Evolutionary conservation across 2,113 vertebrate genomes (phyloP).

Genomic region (Monarcha castaneiventris): DNA sequence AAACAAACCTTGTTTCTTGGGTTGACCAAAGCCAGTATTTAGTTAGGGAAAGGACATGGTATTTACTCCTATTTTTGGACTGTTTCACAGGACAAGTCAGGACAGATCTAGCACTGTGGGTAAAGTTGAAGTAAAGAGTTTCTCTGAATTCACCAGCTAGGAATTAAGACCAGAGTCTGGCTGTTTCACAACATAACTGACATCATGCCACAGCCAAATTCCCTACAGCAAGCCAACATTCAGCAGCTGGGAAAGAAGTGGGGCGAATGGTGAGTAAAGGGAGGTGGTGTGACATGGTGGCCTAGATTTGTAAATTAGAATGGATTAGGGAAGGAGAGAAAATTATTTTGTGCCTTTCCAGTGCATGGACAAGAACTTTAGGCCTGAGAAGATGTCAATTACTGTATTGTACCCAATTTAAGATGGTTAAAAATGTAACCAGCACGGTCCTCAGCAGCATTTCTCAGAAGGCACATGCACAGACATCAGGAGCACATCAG

Average conservation of each 20-base stretch:
- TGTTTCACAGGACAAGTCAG: background rate
- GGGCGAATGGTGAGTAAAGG: background rate
- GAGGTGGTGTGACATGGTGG: background rate
- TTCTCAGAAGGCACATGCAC: background rate
- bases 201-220: background rate
- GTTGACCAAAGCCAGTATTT: background rate
- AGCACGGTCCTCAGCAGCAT: background rate
- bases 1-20: background rate
- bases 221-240: background rate
- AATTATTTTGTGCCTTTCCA: background rate
- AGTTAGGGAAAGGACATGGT: background rate
- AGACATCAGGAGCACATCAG: background rate
- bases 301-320: background rate
- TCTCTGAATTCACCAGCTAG: background rate
- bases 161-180: background rate
- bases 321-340: background rate
- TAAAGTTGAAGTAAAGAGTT: constrained; percentile 24
- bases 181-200: constrained; percentile 12
- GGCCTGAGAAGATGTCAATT: background rate
- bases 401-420: background rate
- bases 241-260: background rate
- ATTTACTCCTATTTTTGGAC: background rate
- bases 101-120: background rate
- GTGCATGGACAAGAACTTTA: background rate
- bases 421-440: background rate